Evolutionary conservation across 2,113 vertebrate genomes (phyloP), one percentile per base, ranked within the genome.

Genomic region (Haplochromis burtoni): DNA sequence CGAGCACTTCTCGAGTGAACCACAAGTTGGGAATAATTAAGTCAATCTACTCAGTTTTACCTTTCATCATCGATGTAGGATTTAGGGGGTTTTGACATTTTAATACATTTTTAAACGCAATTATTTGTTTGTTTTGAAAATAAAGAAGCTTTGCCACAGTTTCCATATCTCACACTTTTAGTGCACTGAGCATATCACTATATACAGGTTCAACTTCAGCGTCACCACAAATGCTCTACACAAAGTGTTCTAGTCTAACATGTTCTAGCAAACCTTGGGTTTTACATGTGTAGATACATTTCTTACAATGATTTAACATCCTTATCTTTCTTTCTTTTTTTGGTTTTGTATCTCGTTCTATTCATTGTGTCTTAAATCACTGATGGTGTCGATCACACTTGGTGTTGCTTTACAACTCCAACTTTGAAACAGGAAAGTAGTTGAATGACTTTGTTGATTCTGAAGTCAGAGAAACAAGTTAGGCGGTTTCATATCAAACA

Each of bases 311-410:
- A 86, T 86, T 82, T 88, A 40, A 85, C 38, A 33, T 85, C 19
- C 13, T 61, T 54, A 6, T 79, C 33, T 87, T 6, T 42, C 7
- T 26, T 13, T n/a, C 5, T 21, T 71, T 29, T 47, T 82, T 87
- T 31, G 5, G 11, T 10, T 83, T 87, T 90, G 10, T 87, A 80
- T 86, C 4, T 68, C 24, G 6, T 87, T 88, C 6, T 83, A 51
- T 61, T 86, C 12, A 76, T 81, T 53, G 49, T 87, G 85, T 93
- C 87, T 90, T 89, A 87, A 89, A 85, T 86, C 81, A 82, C 10
- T 79, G 85, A 79, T 19, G 33, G 82, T 89, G 80, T 92, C 85
- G 26, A 53, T 90, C 68, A 82, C 21, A 24, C 71, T 85, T 82
- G 82, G 35, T 73, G 17, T 87, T 89, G 16, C 68, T 89, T 87